Conservation (phyloP, 2,888 invertebrate genomes). For the Nomada lathburiana region DNA sequence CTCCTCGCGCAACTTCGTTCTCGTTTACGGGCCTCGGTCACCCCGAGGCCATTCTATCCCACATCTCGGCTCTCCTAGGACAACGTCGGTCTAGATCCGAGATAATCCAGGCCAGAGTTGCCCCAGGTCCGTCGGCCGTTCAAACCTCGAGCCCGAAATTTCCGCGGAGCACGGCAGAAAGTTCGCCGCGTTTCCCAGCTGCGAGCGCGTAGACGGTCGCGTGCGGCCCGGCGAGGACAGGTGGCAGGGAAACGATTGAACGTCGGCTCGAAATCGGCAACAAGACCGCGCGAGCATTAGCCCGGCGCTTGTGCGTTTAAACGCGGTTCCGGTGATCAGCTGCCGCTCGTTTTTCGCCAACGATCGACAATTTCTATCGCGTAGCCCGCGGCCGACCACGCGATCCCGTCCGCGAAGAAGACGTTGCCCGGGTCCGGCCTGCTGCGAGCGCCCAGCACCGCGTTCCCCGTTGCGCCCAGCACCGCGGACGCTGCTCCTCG, state of each 20-base stretch:
- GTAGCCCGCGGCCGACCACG: constrained; percentile 72
- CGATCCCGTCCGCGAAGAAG: constrained; percentile 52
- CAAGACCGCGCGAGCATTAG: constrained; percentile 75
- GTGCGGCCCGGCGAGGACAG: constrained; percentile 34
- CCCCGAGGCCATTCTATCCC: no score
- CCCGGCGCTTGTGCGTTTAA: constrained; percentile 78
- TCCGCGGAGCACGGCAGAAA: neutral
- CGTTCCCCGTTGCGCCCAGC: no score
- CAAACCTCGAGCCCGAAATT: no score
- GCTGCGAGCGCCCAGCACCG: neutral
- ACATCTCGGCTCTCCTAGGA: neutral
- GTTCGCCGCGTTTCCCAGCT: constrained; percentile 15
- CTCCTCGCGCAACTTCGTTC: neutral
- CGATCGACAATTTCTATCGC: constrained; percentile 43
- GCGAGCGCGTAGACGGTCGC: neutral
- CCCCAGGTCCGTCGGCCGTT: neutral
- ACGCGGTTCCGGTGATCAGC: constrained; percentile 82
- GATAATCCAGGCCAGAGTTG: neutral
- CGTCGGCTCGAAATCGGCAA: constrained; percentile 33
- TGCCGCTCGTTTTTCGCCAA: constrained; percentile 70
- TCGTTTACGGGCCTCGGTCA: no score
- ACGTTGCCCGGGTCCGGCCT: neutral
- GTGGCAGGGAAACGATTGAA: constrained; percentile 14
- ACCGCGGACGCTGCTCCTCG: neutral
- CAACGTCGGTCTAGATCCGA: neutral